These are phyloP conservation scores for Spinus olivaceus DNA, from an alignment of 2,797 vertebrate species.

Conservation along the genomic window DNA sequence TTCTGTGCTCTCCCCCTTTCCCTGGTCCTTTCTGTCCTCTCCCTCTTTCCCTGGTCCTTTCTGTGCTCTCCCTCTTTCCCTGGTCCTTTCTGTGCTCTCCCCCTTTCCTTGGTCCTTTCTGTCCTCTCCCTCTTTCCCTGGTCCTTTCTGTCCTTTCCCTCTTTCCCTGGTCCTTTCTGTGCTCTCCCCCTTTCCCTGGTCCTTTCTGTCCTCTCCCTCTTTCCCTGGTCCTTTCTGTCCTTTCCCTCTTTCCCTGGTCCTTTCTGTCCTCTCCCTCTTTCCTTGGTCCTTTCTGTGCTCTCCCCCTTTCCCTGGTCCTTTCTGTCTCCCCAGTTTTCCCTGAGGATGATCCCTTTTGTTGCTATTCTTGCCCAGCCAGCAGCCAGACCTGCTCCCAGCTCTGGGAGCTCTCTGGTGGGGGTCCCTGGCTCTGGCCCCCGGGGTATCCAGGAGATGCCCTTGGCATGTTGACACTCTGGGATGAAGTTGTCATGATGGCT, in stretches of 20 bases:
- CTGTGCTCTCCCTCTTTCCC: not conserved
- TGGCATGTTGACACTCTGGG: conserved; percentile 42
- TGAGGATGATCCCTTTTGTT: not conserved
- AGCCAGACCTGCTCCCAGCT: not conserved
- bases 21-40: not conserved
- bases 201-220: not conserved
- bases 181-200: not conserved
- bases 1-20: too few relatives aligned
- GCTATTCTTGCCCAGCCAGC: not conserved
- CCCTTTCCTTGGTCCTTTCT: not conserved
- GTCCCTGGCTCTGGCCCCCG: not conserved
- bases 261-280: not conserved
- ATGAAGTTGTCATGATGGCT: conserved; percentile 62
- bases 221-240: not conserved
- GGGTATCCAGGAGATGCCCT: conserved; percentile 41
- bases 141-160: not conserved
- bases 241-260: not conserved
- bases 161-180: not conserved
- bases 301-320: not conserved
- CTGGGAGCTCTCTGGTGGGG: not conserved
- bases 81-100: not conserved
- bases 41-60: not conserved
- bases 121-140: not conserved
- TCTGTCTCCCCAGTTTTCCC: not conserved
- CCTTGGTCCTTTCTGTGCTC: not conserved